Conservation (phyloP, 2,888 invertebrate genomes). For the Brenthis hecate region DNA sequence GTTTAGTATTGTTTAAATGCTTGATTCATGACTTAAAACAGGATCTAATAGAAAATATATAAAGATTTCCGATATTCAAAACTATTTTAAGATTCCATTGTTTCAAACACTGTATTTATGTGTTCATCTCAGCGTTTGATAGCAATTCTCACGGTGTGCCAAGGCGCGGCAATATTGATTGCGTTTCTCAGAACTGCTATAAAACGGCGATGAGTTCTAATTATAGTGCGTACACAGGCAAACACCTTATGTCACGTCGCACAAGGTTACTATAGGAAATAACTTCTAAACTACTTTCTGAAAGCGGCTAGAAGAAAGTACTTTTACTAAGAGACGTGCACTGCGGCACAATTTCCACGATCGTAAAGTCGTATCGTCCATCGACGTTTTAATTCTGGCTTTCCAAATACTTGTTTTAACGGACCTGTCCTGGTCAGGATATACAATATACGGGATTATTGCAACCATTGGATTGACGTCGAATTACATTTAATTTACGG, state of each 20-base stretch:
- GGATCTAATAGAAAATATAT: constrained; percentile 11
- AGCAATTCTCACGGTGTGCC: constrained; percentile 44
- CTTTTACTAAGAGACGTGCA: constrained; percentile 77
- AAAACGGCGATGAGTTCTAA: constrained; percentile 61
- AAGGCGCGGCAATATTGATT: constrained; percentile 57
- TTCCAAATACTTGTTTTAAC: constrained; percentile 64
- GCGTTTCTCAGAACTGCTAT: constrained; percentile 59
- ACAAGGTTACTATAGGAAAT: constrained; percentile 76
- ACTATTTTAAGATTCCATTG: constrained; percentile 25
- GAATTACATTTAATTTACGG: constrained; percentile 4
- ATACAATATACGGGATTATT: constrained; percentile 24
- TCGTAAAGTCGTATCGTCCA: constrained; percentile 43
- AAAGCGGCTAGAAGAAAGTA: constrained; percentile 81
- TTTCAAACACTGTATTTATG: constrained; percentile 20
- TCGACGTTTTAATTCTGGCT: constrained; percentile 48
- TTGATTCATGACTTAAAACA: constrained; percentile 11
- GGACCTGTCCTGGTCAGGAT: constrained; percentile 41
- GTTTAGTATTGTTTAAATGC: constrained; percentile 1
- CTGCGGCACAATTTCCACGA: constrained; percentile 79
- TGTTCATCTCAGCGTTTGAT: constrained; percentile 25
- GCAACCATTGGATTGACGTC: not conserved
- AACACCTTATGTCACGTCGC: constrained; percentile 73
- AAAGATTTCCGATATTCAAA: constrained; percentile 29
- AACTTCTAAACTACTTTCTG: constrained; percentile 75
- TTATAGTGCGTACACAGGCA: constrained; percentile 63